Evolutionary conservation across 2,888 invertebrate genomes (phyloP).

Genomic region (Chorisops tibialis): DNA sequence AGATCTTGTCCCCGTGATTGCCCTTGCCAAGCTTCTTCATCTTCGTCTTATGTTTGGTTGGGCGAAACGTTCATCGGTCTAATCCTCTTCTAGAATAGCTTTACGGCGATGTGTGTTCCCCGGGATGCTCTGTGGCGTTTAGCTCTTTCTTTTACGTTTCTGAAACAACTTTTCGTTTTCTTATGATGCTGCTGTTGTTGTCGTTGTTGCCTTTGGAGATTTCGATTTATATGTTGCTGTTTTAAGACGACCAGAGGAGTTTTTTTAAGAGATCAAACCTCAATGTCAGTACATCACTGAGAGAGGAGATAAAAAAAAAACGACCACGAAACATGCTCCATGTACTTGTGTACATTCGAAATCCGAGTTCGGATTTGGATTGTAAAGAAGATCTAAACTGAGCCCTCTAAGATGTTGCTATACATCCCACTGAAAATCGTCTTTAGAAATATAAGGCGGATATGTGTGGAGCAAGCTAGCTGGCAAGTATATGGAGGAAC

Average conservation of each 20-base stretch:
- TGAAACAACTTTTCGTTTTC: too few species aligned
- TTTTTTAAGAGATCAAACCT: slow-evolving; percentile 14
- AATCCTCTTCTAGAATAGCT: slow-evolving; percentile 10
- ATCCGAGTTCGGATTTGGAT: slow-evolving; percentile 4
- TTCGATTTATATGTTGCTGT: background rate
- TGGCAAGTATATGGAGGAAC: background rate
- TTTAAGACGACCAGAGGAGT: background rate
- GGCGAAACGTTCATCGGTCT: slow-evolving; percentile 14
- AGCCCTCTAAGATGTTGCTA: background rate
- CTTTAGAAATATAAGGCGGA: background rate
- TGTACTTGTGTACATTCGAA: slow-evolving; percentile 7
- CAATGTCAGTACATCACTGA: slow-evolving; percentile 15
- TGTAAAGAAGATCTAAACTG: background rate
- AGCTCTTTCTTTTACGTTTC: slow-evolving; percentile 12
- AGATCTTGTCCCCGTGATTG: slow-evolving; percentile 26
- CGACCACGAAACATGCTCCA: slow-evolving; percentile 16
- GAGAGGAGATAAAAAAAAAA: background rate
- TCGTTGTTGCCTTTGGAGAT: background rate
- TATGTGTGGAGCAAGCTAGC: background rate
- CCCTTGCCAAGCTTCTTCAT: slow-evolving; percentile 8
- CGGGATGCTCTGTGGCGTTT: slow-evolving; percentile 6
- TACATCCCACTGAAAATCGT: background rate
- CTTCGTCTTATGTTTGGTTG: background rate
- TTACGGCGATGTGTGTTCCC: background rate
- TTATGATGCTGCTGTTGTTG: too few species aligned